Evolutionary conservation across 2,888 invertebrate genomes (phyloP).

Genomic region (Ornithoptera alexandrae): DNA sequence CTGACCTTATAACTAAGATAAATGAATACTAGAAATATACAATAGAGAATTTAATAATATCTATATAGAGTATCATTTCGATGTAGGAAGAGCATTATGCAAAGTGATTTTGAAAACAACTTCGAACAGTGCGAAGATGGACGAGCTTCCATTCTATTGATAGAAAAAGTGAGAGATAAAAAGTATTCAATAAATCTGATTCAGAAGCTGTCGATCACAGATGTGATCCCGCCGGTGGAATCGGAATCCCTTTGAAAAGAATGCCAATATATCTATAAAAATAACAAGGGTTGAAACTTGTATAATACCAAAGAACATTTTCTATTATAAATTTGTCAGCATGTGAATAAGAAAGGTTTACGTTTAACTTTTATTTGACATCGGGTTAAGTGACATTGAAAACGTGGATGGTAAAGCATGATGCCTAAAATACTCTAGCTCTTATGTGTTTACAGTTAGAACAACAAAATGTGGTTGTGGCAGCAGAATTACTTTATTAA

Average conservation of each 20-base stretch:
- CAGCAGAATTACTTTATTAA: no score
- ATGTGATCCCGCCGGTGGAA: constrained; percentile 57
- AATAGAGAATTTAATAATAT: not conserved
- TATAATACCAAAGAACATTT: not conserved
- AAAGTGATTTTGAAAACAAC: constrained; percentile 26
- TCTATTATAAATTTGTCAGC: not conserved
- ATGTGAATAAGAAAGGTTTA: no score
- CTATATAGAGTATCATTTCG: not conserved
- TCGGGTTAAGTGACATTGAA: no score
- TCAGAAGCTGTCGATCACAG: constrained; percentile 69
- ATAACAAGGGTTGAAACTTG: constrained; percentile 10
- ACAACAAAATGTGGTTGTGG: no score
- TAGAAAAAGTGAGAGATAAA: constrained; percentile 42
- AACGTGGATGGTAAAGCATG: no score
- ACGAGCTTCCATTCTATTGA: constrained; percentile 58
- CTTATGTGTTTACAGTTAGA: no score
- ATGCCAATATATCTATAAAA: constrained; percentile 16
- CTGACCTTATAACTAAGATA: not conserved
- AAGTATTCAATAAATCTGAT: constrained; percentile 74
- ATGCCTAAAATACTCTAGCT: no score
- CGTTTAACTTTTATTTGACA: no score
- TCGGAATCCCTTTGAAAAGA: constrained; percentile 46
- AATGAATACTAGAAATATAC: not conserved
- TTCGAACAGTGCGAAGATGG: constrained; percentile 54
- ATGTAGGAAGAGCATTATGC: not conserved